These are phyloP conservation scores for Cyanoramphus novaezelandiae DNA, from an alignment of 2,113 vertebrate species.

Conservation along the genomic window DNA sequence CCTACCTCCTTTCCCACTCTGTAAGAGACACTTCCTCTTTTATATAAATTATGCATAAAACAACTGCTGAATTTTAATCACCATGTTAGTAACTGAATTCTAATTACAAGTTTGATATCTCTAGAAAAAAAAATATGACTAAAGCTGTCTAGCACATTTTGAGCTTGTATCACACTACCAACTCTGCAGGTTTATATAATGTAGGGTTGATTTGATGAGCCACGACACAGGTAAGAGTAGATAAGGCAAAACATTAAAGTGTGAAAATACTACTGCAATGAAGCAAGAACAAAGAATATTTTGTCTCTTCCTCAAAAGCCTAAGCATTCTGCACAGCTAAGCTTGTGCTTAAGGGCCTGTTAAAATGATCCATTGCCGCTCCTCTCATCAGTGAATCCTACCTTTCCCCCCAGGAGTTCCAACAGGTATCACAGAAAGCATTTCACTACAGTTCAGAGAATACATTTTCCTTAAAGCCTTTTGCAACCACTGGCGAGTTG, in stretches of 20 bases:
- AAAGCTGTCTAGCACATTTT: background rate
- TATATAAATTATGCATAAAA: background rate
- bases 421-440: background rate
- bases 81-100: background rate
- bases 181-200: background rate
- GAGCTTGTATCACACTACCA: background rate
- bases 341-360: background rate
- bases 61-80: slow-evolving; percentile 34
- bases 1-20: background rate
- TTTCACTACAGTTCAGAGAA: background rate
- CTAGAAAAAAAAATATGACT: background rate
- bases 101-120: background rate
- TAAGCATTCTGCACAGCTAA: background rate
- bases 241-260: background rate
- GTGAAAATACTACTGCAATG: background rate
- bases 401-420: background rate
- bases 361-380: background rate
- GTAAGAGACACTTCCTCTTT: background rate
- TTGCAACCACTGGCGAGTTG: background rate
- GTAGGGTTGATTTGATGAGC: background rate
- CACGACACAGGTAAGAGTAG: background rate
- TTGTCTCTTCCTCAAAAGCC: background rate
- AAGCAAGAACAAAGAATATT: slow-evolving; percentile 1
- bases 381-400: background rate
- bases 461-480: background rate